phyloP scores from a whole-genome alignment of 2,113 vertebrate species.

The Boulengeromyrus knoepffleri region DNA sequence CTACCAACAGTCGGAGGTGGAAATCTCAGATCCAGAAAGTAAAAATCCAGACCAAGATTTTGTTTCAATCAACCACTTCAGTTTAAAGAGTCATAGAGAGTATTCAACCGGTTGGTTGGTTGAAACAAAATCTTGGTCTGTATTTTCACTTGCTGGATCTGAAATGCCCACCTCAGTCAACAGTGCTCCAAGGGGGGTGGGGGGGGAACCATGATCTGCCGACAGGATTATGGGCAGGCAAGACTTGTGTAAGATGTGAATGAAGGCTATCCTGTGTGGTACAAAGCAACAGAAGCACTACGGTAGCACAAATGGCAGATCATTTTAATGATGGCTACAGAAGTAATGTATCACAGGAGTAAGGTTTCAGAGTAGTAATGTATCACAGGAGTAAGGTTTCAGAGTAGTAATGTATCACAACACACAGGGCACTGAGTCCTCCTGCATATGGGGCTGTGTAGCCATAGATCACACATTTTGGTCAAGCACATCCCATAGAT shows the following conservation, averaged over 20 bases:
- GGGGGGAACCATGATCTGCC: neutral
- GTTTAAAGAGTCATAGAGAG: neutral
- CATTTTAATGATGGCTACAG: neutral
- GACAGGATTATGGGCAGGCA: neutral
- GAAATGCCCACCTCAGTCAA: neutral
- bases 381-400: neutral
- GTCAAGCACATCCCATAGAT: neutral
- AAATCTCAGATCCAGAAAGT: neutral
- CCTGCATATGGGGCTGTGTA: neutral
- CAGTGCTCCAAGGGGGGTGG: neutral
- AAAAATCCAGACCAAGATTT: neutral
- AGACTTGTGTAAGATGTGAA: neutral
- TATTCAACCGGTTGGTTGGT: neutral
- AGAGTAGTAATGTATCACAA: neutral
- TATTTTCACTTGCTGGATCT: neutral
- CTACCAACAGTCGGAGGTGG: neutral
- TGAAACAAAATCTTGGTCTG: neutral
- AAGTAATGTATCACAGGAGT: too few species aligned
- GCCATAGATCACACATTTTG: neutral
- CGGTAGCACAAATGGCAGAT: neutral
- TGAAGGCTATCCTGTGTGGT: neutral
- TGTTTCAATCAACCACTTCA: neutral
- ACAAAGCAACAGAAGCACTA: neutral
- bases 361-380: neutral
- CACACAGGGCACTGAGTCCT: neutral